Evolutionary conservation across 1,140 invertebrate species (phyloP).

Genomic region (Zaprionus nigranus): DNA sequence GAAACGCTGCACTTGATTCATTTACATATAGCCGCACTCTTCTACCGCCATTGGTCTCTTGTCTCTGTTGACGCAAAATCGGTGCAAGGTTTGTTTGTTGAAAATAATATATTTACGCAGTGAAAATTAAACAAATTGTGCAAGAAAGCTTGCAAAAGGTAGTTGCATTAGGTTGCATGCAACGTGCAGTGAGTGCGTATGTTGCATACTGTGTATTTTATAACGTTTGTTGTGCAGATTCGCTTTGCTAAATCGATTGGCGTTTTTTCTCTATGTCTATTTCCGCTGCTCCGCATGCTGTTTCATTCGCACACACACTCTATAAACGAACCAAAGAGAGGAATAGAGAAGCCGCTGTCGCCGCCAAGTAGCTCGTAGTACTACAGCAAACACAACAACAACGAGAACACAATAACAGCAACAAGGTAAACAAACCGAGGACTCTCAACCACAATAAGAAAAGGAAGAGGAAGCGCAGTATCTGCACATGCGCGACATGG

Average conservation of each 20-base stretch:
- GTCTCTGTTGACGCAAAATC: constrained; percentile 66
- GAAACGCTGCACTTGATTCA: constrained; percentile 16
- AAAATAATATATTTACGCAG: constrained; percentile 39
- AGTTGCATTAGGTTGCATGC: constrained; percentile 27
- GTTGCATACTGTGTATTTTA: constrained; percentile 23
- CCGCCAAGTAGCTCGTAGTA: constrained; percentile 29
- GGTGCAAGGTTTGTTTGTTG: constrained; percentile 40
- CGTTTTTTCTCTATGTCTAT: constrained; percentile 80
- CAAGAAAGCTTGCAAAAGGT: constrained; percentile 24
- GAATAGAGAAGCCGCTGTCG: constrained; percentile 20
- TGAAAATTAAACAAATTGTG: constrained; percentile 17
- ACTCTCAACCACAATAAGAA: constrained; percentile 1
- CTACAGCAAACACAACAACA: constrained; percentile 19
- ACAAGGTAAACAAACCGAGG: constrained; percentile 65
- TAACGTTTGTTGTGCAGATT: constrained; percentile 36
- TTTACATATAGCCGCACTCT: constrained; percentile 49
- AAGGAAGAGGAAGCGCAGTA: constrained; percentile 11
- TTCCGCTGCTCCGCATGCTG: constrained; percentile 48
- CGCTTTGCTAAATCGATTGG: constrained; percentile 71
- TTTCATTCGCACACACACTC: constrained; percentile 35
- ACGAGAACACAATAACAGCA: constrained; percentile 15
- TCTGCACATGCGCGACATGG: constrained; percentile 80
- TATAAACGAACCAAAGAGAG: constrained; percentile 33
- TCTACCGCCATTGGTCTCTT: constrained; percentile 64
- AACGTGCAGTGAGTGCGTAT: constrained; percentile 56